Evolutionary conservation across 2,113 vertebrate species (phyloP), one percentile per base, ranked within the genome.

Genomic region (Empidonax traillii): DNA sequence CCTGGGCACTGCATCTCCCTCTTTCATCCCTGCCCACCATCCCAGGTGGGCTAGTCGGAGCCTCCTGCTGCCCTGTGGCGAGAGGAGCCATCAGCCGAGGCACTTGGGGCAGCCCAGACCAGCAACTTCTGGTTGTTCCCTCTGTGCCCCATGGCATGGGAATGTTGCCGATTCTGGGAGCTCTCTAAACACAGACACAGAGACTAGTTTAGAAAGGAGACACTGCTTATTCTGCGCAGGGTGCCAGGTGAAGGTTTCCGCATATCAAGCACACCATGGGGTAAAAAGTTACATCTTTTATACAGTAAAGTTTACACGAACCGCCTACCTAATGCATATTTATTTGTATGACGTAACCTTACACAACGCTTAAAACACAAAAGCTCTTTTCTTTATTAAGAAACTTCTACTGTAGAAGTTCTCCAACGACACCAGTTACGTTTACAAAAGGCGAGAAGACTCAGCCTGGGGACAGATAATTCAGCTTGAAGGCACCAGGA

Each of bases 91-190:
- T n/a, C 6, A 1, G 46, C 23, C 0, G 0, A 28, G 24, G 35
- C 14, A 28, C 7, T 14, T 3, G 44, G 8, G 44, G 51, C n/a
- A 76, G n/a, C 39, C n/a, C 39, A 47, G 51, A 37, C 10, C 55
- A 28, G 21, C 41, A 46, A 1, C 33, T 69, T 65, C 30, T 37
- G 35, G 8, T 4, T 71, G 19, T n/a, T 8, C 27, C 15, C 8
- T 9, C 1, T 4, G 8, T 0, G 0, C 23, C 27, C 23, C 69
- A 47, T 3, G 41, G 56, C 9, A 3, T 59, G 31, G 63, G 51
- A 59, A 82, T 67, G 19, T 13, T 24, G 77, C 61, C 4, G 4
- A 21, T n/a, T 67, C 52, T 9, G 37, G 37, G 52, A 59, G 13
- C 41, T 65, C 31, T 80, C 25, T 9, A 49, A 65, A 63, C 47